A percentile compares a stretch with the other conserved stretches of the same genome.
Evolutionary conservation across 2,888 invertebrate genomes (phyloP).

Genomic region (Carpatolechia fugitivella): DNA sequence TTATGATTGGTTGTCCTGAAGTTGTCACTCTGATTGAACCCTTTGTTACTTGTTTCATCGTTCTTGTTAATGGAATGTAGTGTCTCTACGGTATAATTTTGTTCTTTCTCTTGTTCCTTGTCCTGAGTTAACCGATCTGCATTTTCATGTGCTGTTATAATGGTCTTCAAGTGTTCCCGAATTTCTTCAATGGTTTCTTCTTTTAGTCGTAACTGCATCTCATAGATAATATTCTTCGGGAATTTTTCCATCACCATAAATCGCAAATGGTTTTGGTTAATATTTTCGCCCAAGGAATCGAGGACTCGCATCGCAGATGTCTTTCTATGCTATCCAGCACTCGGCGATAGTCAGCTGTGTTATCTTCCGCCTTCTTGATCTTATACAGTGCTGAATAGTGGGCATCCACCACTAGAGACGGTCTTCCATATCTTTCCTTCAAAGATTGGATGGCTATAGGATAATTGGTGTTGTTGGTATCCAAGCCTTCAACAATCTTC

Average conservation of each 20-base stretch:
- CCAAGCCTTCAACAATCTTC: neutral
- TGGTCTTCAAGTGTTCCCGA: neutral
- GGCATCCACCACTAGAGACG: neutral
- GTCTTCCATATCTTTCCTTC: neutral
- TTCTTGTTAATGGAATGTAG: slow-evolving; percentile 1
- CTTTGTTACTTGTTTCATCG: too few relatives aligned
- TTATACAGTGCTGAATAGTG: slow-evolving; percentile 1
- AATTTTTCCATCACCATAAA: slow-evolving; percentile 11
- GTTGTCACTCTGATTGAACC: too few relatives aligned
- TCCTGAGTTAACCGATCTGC: neutral
- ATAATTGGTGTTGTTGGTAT: slow-evolving; percentile 2
- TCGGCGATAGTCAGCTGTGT: neutral
- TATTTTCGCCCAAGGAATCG: slow-evolving; percentile 8
- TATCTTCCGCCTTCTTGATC: neutral
- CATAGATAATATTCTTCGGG: slow-evolving; percentile 1
- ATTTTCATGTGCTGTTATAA: neutral
- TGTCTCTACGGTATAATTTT: neutral
- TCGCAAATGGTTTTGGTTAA: neutral
- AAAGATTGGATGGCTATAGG: neutral
- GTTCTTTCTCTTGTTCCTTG: too few relatives aligned
- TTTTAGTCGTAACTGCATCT: neutral
- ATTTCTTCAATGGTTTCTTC: neutral
- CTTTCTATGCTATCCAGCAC: slow-evolving; percentile 1
- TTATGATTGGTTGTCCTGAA: too few relatives aligned
- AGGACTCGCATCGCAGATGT: slow-evolving; percentile 4